These are phyloP conservation scores for Allolobophora icterica DNA, from an alignment of 2,888 invertebrate species.

Conservation along the genomic window DNA sequence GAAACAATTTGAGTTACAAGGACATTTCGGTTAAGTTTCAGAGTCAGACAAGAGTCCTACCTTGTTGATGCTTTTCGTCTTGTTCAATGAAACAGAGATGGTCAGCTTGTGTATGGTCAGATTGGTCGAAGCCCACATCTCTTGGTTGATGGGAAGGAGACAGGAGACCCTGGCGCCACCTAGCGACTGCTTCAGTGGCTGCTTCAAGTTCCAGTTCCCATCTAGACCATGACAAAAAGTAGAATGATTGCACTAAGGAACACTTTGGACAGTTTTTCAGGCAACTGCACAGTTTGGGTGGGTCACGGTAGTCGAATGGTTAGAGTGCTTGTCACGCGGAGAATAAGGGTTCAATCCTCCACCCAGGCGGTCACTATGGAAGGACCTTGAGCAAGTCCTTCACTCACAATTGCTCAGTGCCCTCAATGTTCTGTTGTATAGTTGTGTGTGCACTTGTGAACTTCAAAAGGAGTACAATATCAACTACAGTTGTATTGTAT, in stretches of 20 bases:
- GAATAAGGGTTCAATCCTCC: neutral
- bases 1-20: neutral
- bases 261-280: neutral
- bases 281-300: neutral
- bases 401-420: neutral
- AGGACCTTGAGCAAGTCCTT: neutral
- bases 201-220: conserved; percentile 44
- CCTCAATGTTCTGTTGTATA: no score
- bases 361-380: neutral
- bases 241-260: neutral
- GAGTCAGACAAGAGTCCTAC: neutral
- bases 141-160: conserved; percentile 79
- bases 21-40: neutral
- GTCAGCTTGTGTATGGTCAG: conserved; percentile 71
- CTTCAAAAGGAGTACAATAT: no score
- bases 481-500: no score
- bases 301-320: neutral
- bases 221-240: conserved; percentile 37
- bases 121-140: conserved; percentile 85
- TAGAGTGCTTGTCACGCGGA: neutral
- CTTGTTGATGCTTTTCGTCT: neutral
- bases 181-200: conserved; percentile 36
- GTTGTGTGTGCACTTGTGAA: no score
- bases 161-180: conserved; percentile 67
- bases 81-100: neutral